Conservation (phyloP, 2,113 vertebrate species). For the Cavia aperea region DNA sequence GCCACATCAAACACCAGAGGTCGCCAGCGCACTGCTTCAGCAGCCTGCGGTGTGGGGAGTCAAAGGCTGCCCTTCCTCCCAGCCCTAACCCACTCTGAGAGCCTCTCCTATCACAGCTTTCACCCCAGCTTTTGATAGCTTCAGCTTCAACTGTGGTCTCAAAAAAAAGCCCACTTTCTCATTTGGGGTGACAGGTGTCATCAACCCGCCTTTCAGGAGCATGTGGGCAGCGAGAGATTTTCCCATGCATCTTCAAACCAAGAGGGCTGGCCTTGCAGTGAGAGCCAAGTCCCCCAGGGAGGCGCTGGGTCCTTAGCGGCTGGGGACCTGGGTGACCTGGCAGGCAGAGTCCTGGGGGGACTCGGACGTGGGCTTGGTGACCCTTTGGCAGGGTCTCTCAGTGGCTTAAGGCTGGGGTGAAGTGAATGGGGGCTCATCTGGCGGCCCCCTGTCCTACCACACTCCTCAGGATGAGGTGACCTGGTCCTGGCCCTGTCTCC, state of each 20-base stretch:
- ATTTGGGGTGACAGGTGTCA: background rate
- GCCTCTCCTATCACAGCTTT: background rate
- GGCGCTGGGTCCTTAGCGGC: background rate
- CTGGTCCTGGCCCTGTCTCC: background rate
- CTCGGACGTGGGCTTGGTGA: no score
- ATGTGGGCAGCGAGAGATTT: constrained; percentile 43
- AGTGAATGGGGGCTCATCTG: background rate
- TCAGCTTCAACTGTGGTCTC: background rate
- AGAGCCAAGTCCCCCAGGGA: constrained; percentile 3
- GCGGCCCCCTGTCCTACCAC: background rate
- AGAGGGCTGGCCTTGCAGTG: background rate
- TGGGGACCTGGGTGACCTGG: background rate
- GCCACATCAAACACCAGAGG: background rate
- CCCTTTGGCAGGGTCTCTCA: no score
- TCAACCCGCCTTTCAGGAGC: background rate
- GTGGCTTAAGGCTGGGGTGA: no score
- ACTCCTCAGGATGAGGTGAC: background rate
- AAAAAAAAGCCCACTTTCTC: constrained; percentile 19
- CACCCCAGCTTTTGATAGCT: background rate
- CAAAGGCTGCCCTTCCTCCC: constrained; percentile 44
- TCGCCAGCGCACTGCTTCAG: background rate
- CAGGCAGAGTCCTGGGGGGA: no score
- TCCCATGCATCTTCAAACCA: constrained; percentile 49
- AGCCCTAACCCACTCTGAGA: background rate
- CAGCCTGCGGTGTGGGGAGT: background rate